Conservation (phyloP, 2,113 vertebrate species). For the Probosciger aterrimus region DNA sequence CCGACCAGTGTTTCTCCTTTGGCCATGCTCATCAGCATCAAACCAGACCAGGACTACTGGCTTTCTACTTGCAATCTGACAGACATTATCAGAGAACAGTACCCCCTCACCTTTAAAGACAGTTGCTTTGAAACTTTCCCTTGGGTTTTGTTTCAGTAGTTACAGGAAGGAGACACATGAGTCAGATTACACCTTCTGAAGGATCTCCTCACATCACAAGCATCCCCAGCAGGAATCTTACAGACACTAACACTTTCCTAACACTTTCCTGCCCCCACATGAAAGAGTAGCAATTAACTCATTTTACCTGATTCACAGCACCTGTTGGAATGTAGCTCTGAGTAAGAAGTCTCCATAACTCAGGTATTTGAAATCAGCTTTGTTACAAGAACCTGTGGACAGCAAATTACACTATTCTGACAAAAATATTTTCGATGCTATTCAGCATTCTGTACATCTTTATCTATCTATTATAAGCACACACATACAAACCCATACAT, state of each 20-base stretch:
- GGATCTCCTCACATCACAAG: background rate
- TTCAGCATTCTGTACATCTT: background rate
- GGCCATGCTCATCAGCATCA: background rate
- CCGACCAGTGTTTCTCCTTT: background rate
- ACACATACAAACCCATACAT: background rate
- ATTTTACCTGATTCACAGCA: background rate
- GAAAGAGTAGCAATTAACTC: background rate
- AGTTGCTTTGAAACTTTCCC: background rate
- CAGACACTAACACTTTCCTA: background rate
- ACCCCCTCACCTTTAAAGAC: background rate
- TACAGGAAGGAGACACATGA: background rate
- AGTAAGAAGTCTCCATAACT: background rate
- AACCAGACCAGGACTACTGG: background rate
- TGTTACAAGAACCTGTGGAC: background rate
- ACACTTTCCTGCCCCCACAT: background rate
- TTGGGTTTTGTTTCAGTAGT: background rate
- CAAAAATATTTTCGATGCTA: background rate
- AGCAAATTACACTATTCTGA: background rate
- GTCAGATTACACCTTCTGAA: background rate
- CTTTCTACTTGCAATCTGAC: rapidly evolving
- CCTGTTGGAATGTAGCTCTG: background rate
- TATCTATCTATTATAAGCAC: background rate
- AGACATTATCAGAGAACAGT: background rate
- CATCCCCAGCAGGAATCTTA: background rate
- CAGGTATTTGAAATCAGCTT: background rate